Evolutionary conservation across 1,140 invertebrate genomes (phyloP), one percentile per base, ranked within the genome.

Genomic region (Thalassaphorura encarpata): DNA sequence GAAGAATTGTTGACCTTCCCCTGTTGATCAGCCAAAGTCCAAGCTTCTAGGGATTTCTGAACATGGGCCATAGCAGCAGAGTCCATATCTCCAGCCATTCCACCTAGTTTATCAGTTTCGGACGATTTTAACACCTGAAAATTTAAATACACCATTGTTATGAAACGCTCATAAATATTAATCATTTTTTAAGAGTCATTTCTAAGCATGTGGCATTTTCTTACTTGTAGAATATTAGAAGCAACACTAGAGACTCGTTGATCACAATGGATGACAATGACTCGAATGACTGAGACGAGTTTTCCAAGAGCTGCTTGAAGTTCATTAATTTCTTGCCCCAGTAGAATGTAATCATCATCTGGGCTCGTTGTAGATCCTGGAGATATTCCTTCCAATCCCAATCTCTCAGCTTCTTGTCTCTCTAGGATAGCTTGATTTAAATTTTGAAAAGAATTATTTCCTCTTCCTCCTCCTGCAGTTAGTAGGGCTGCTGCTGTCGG

Each of bases 371-470:
- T 29, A 11, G 43, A 46, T 19, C 39, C 39, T 19, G 16, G 11
- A 19, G 8, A 13, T 24, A 54, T 54, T 27, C 31, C 47, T 21
- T 55, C 52, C 1, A 46, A 33, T 1, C 26, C 51, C 2, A 54
- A 28, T 18, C 41, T 45, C 28, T 63, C 61, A 13, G 61, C 61
- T 26, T 29, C 55, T 31, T 63, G 57, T n/a, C 61, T 41, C 4
- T 63, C 61, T 31, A 57, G 33, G 51, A 63, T 63, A 11, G 61
- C 61, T 52, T 63, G 54, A 45, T 60, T 63, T 36, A 63, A 45
- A 48, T 50, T 59, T 45, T 57, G 53, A 24, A 63, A 23, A 8
- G 61, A 60, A 11, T 26, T 53, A 23, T 36, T 2, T 15, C 15
- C 31, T 16, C 6, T 21, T 27, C n/a, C n/a, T n/a, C 43, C 27